These are phyloP conservation scores for Zootermopsis nevadensis DNA, from an alignment of 2,888 invertebrate genomes.

Conservation along the genomic window DNA sequence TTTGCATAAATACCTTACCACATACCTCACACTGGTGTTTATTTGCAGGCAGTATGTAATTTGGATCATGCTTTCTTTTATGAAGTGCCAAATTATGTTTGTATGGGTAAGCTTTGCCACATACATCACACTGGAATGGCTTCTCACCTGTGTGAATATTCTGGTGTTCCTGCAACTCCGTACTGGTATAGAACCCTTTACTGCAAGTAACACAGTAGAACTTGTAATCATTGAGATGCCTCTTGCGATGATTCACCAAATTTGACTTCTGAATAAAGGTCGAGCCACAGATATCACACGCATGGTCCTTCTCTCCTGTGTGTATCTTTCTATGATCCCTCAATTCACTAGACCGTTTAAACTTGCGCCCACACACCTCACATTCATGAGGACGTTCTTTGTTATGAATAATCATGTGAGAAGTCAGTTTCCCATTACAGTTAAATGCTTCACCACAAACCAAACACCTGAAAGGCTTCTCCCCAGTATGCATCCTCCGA, in stretches of 20 bases:
- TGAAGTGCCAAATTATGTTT: conserved; percentile 55
- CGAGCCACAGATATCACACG: conserved; percentile 61
- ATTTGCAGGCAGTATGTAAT: conserved; percentile 59
- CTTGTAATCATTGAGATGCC: conserved; percentile 70
- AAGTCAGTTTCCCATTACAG: conserved; percentile 47
- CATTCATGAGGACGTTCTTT: conserved; percentile 40
- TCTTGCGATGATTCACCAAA: conserved; percentile 68
- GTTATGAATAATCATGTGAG: conserved; percentile 48
- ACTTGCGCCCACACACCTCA: conserved; percentile 56
- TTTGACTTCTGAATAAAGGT: conserved; percentile 61
- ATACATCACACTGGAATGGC: conserved; percentile 67
- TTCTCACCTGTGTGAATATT: conserved; percentile 69
- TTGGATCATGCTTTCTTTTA: conserved; percentile 58
- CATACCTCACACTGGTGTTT: conserved; percentile 62
- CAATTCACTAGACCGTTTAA: conserved; percentile 54
- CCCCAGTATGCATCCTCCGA: conserved; percentile 49
- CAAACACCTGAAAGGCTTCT: conserved; percentile 55
- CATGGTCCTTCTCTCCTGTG: conserved; percentile 54
- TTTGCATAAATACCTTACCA: conserved; percentile 61
- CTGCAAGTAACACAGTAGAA: conserved; percentile 68
- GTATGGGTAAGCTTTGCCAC: conserved; percentile 58
- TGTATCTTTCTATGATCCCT: conserved; percentile 53
- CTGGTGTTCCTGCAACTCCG: conserved; percentile 68
- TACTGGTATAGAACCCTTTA: conserved; percentile 68
- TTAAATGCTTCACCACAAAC: conserved; percentile 56